phyloP scores from a whole-genome alignment of 2,797 vertebrate genomes.

The Pangasius macronema region DNA sequence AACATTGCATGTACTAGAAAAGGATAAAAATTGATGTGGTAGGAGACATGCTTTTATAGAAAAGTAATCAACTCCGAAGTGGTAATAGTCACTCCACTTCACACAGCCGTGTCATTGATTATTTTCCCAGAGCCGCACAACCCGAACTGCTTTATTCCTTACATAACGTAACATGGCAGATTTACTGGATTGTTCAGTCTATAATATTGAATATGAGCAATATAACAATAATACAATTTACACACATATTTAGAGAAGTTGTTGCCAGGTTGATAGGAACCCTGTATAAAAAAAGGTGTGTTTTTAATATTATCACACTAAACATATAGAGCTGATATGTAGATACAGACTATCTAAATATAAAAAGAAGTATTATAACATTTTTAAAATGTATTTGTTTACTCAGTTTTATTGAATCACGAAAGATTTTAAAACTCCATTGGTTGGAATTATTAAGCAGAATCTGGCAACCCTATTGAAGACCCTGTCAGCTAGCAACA shows the following conservation, averaged over 20 bases:
- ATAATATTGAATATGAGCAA: background rate
- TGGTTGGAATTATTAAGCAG: background rate
- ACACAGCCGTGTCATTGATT: background rate
- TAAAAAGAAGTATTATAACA: background rate
- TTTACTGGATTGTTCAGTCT: background rate
- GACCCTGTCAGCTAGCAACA: too few relatives aligned
- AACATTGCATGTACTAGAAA: background rate
- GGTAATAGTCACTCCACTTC: background rate
- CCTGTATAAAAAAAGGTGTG: background rate
- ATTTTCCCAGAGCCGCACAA: background rate
- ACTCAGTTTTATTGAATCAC: background rate
- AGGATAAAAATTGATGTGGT: background rate
- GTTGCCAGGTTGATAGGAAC: background rate
- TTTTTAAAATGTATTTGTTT: background rate
- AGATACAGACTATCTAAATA: background rate
- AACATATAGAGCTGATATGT: background rate
- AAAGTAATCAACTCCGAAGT: background rate
- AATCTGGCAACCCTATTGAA: constrained; percentile 10
- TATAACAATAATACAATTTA: background rate
- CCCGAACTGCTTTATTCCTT: background rate
- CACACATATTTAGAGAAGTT: background rate
- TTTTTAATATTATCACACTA: background rate
- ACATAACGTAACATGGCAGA: background rate
- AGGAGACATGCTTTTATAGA: background rate
- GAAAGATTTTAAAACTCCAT: background rate